A percentile compares a stretch with the other conserved stretches of the same genome.
Conservation (phyloP, 2,797 vertebrate genomes). For the Coilia nasus region DNA sequence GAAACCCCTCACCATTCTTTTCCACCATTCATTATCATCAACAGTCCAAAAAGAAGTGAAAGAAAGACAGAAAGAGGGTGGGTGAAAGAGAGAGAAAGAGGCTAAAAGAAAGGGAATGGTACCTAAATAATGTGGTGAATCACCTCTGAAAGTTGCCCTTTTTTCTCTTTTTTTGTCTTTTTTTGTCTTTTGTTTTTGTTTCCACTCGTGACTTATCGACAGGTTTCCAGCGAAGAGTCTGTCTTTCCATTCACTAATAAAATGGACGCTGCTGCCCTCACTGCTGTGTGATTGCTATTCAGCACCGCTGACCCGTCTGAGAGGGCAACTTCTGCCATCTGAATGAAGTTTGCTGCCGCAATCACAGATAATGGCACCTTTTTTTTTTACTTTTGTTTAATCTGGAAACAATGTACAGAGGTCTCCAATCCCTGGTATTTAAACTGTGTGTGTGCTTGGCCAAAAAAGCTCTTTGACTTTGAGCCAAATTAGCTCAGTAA, state of each 20-base stretch:
- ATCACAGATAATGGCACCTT: constrained; percentile 57
- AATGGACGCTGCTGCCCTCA: constrained; percentile 57
- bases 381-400: constrained; percentile 50
- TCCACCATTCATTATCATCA: constrained; percentile 60
- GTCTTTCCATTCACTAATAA: constrained; percentile 56
- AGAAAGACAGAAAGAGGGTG: constrained; percentile 4
- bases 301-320: constrained; percentile 58
- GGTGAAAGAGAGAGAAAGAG: constrained; percentile 21
- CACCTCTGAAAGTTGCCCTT: constrained; percentile 6
- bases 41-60: constrained; percentile 55
- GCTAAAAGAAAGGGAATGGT: constrained; percentile 31
- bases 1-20: constrained; percentile 54
- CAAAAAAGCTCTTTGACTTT: neutral
- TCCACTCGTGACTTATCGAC: constrained; percentile 53
- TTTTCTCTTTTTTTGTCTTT: neutral
- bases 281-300: constrained; percentile 54
- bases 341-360: constrained; percentile 51
- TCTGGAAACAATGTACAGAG: constrained; percentile 65
- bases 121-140: constrained; percentile 17
- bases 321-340: constrained; percentile 63
- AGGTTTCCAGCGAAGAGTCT: constrained; percentile 31
- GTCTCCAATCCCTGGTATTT: constrained; percentile 44
- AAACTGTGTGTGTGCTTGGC: neutral
- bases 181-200: constrained; percentile 40
- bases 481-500: constrained; percentile 17